Conservation (phyloP, 2,797 vertebrate species). For the Fringilla coelebs region DNA sequence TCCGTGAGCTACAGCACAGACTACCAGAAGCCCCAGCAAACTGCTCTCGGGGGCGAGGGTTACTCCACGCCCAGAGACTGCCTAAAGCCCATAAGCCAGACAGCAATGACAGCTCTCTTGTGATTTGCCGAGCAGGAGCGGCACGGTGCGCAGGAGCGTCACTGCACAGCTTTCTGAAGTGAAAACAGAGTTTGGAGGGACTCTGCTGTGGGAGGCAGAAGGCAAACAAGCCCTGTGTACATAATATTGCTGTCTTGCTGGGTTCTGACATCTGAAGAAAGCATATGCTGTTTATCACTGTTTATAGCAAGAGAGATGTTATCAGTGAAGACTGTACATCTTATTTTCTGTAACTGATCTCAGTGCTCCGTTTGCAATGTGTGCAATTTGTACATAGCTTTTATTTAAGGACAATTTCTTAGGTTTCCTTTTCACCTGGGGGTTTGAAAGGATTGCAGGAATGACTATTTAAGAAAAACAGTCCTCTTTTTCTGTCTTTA, state of each 20-base stretch:
- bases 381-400: constrained; percentile 79
- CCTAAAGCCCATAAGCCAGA: constrained; percentile 69
- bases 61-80: constrained; percentile 80
- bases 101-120: constrained; percentile 73
- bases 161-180: constrained; percentile 43
- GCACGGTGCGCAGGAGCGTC: neutral
- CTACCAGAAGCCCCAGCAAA: constrained; percentile 72
- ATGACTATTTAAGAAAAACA: neutral
- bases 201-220: constrained; percentile 55
- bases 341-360: constrained; percentile 70
- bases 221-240: constrained; percentile 69
- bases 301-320: constrained; percentile 61
- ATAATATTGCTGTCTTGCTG: constrained; percentile 66
- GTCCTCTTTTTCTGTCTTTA: neutral
- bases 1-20: constrained; percentile 26
- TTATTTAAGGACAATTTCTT: constrained; percentile 74
- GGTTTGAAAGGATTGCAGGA: constrained; percentile 20
- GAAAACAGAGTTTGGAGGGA: constrained; percentile 36
- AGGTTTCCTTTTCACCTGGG: constrained; percentile 52
- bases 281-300: constrained; percentile 56
- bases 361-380: constrained; percentile 65
- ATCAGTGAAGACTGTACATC: constrained; percentile 59
- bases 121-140: constrained; percentile 41
- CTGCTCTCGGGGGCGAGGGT: constrained; percentile 42
- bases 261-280: constrained; percentile 64